A percentile compares a stretch with the other conserved stretches of the same genome.
Conservation (phyloP, 2,113 vertebrate genomes). For the Tragelaphus imberbis region DNA sequence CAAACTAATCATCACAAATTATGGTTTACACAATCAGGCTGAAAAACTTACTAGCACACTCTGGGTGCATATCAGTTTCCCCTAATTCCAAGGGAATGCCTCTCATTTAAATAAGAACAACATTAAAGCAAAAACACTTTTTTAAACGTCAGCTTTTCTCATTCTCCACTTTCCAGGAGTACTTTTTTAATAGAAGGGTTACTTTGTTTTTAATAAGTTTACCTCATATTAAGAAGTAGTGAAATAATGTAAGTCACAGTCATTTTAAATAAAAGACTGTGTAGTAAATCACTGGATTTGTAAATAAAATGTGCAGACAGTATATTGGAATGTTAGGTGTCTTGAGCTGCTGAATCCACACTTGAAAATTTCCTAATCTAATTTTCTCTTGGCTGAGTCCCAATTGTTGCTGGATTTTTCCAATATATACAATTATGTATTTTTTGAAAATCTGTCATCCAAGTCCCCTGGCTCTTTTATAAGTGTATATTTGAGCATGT, state of each 20-base stretch:
- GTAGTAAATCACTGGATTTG: background rate
- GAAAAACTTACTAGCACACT: background rate
- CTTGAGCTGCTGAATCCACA: conserved; percentile 3
- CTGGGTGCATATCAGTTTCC: background rate
- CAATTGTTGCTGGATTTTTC: conserved; percentile 12
- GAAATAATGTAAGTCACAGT: background rate
- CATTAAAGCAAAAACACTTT: background rate
- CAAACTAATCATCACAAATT: conserved; percentile 57
- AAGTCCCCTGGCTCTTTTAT: background rate
- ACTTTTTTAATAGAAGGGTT: background rate
- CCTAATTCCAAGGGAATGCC: background rate
- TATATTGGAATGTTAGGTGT: background rate
- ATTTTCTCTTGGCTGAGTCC: conserved; percentile 25
- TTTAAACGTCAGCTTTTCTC: background rate
- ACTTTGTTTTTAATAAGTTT: background rate
- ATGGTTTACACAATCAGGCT: background rate
- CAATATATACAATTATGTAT: background rate
- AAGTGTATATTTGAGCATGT: background rate
- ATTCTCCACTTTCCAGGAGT: background rate
- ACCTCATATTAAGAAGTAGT: background rate
- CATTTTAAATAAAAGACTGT: conserved; percentile 14
- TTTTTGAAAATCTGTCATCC: conserved; percentile 26
- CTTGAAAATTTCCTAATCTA: conserved; percentile 45
- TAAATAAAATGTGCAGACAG: conserved; percentile 43
- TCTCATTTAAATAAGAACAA: background rate